Conservation (phyloP, 92 coral and sea anemone species). For the Umimayanthus chanpuru region DNA sequence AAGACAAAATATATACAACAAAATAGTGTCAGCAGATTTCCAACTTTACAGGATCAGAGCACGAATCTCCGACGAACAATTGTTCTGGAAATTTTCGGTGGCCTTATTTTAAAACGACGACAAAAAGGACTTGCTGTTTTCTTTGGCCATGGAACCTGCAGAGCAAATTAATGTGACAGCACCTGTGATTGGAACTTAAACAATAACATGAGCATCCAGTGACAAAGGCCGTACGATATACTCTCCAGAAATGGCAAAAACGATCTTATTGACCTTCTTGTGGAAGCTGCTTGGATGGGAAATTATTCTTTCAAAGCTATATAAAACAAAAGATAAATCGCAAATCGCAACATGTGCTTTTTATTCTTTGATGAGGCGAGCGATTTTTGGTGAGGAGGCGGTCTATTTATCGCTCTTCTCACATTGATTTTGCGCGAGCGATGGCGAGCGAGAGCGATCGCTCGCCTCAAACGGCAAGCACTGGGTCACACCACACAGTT, state of each 20-base stretch:
- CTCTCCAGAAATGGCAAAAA: conserved; percentile 9
- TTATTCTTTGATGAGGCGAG: conserved; percentile 15
- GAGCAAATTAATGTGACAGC: conserved; percentile 5
- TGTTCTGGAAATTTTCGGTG: background rate
- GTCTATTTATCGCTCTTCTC: background rate
- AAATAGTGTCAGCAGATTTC: conserved; percentile 1
- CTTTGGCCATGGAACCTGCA: conserved; percentile 7
- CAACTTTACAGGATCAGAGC: conserved; percentile 5
- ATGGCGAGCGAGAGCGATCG: too few relatives aligned
- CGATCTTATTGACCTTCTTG: conserved; percentile 10
- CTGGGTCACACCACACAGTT: too few relatives aligned
- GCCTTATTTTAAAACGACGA: background rate
- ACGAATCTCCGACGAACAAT: background rate
- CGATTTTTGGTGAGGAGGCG: conserved; percentile 4
- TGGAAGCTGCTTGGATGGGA: conserved; percentile 26
- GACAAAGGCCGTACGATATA: conserved; percentile 1
- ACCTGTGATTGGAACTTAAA: conserved; percentile 11
- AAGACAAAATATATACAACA: conserved; percentile 2
- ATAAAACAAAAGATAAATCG: background rate
- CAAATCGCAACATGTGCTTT: conserved; percentile 8
- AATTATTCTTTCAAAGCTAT: background rate
- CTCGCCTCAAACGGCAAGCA: too few relatives aligned
- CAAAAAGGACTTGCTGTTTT: conserved; percentile 1
- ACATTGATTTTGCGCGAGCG: too few relatives aligned
- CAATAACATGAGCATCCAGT: background rate